Base-by-base conservation (phyloP, 1,140 invertebrate genomes). In the Dinothrombium tinctorium region DNA sequence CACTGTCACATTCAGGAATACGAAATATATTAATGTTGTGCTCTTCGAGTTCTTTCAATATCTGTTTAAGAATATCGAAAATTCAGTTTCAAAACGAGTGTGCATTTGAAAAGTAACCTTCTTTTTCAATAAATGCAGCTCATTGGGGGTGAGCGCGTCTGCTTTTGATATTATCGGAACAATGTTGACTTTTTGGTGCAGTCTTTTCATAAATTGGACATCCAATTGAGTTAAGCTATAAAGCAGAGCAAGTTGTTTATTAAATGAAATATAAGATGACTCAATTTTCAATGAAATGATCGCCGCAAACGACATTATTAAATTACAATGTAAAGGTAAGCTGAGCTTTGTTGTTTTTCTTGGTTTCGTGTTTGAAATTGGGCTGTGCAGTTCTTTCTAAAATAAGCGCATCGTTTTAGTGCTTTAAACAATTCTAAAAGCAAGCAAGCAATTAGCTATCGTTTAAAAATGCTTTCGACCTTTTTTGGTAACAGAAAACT, bases 111-210 rank as follows among this genome's bases (percentile, higher is more conserved):
- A n/a, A 33, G 17, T 35, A 95, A 55, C 98, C 33, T 92, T 73
- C 61, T 77, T 74, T 65, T 98, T 87, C 51, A 96, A 59, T 54
- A 74, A 69, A 43, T 74, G 62, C 42, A 79, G 74, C 68, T 98
- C 94, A 51, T 89, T 86, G 56, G 87, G 84, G 4, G 87, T 96
- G 17, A 98, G 64, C 44, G 86, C 86, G 63, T 99, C 94, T 21
- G 90, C 84, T 66, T 98, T 99, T 33, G 90, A 90, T 55, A 99
- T 92, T 2, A 99, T 82, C 46, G 92, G 92, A 52, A 99, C 86
- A 54, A 98, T 92, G 57, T 98, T 98, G 4, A 51, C 59, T 70
- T 90, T 95, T 50, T 89, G 84, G 56, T 96, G 87, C 11, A 99
- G 63, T 54, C 90, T 77, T 55, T 94, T 94, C 90, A 99, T 95